Conservation (phyloP, 1,140 invertebrate genomes). For the Cardiocondyla obscurior region DNA sequence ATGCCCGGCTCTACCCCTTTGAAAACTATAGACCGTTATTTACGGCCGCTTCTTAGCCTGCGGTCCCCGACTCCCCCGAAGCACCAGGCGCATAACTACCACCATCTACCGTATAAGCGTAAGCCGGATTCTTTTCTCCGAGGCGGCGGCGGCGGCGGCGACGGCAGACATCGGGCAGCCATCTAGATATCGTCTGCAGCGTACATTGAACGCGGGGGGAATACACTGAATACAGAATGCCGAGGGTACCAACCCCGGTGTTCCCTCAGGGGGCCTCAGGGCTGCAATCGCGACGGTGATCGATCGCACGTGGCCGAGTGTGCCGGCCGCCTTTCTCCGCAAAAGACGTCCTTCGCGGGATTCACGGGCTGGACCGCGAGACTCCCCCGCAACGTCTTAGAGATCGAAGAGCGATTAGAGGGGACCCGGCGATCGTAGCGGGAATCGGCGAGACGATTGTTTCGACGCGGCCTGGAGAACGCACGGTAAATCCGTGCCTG, state of each 20-base stretch:
- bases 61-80: constrained; percentile 10
- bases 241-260: constrained; percentile 74
- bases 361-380: neutral
- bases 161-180: constrained; percentile 72
- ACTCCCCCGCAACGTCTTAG: neutral
- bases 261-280: constrained; percentile 47
- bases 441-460: neutral
- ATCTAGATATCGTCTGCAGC: constrained; percentile 75
- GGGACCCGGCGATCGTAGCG: neutral
- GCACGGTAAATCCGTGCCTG: constrained; percentile 69
- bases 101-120: constrained; percentile 62
- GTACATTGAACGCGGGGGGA: constrained; percentile 78
- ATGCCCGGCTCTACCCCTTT: neutral
- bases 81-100: constrained; percentile 50
- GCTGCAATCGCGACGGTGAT: constrained; percentile 36
- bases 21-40: constrained; percentile 72
- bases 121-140: constrained; percentile 69
- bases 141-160: constrained; percentile 30
- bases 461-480: neutral
- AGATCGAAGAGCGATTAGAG: neutral
- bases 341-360: neutral
- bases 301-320: constrained; percentile 17
- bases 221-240: constrained; percentile 72
- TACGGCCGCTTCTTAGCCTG: constrained; percentile 67
- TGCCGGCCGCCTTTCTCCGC: neutral